phyloP scores from a whole-genome alignment of 2,113 vertebrate species.

The Macroglossus sobrinus region DNA sequence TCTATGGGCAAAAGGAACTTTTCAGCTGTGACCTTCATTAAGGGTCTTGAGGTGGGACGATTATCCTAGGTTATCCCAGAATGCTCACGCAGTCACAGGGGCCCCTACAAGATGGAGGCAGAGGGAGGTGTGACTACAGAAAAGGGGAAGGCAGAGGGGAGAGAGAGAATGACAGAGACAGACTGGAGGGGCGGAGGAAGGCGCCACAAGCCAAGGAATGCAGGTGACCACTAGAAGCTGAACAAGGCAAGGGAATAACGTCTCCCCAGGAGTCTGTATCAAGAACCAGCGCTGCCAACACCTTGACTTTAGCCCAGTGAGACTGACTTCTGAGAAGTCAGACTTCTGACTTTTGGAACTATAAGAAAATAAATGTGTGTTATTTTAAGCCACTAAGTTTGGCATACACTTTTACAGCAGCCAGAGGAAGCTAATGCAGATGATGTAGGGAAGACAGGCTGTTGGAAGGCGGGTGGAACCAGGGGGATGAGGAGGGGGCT shows the following conservation, averaged over 20 bases:
- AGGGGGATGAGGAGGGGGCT: too few species aligned
- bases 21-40: background rate
- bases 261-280: background rate
- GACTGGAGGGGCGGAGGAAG: background rate
- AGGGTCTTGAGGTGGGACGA: background rate
- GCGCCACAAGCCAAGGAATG: background rate
- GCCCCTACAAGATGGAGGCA: background rate
- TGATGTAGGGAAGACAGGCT: background rate
- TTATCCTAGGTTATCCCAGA: background rate
- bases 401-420: background rate
- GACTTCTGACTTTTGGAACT: background rate
- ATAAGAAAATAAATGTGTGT: background rate
- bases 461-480: background rate
- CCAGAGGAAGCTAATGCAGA: background rate
- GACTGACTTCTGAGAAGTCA: background rate
- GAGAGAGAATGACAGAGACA: background rate
- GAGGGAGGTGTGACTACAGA: background rate
- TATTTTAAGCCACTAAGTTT: background rate
- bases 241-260: background rate
- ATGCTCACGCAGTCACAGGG: accelerated
- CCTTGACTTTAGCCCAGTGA: background rate
- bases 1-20: background rate
- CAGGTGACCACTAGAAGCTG: background rate
- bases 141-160: background rate
- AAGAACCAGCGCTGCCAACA: background rate